Base-by-base conservation (phyloP, 1,140 invertebrate genomes). In the Leucophenga varia region DNA sequence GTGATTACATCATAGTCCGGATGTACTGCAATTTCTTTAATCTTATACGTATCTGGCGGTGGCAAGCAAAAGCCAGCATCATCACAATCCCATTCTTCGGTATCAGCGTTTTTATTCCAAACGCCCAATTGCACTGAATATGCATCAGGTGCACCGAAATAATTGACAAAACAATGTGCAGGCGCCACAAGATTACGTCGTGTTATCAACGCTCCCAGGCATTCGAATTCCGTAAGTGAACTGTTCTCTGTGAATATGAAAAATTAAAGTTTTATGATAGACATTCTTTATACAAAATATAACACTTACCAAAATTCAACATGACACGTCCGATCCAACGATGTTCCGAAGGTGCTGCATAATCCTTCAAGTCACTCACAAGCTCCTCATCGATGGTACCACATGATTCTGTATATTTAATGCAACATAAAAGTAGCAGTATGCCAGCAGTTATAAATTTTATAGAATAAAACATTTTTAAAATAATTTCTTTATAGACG, bases 101-200 rank as follows among this genome's bases (percentile, higher is more conserved):
- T 17, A 18, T 39, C 44, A 0, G 53, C 38, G 28, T 38, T 57
- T 42, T 58, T 67, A 34, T 63, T 65, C 50, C 48, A 57, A 1
- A 67, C 63, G 18, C 63, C 63, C 43, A 65, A 31, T 17, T 67
- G 59, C 14, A 65, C 63, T 12, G 63, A 63, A 20, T 46, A 51
- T 1, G 56, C 63, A 17, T 59, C 48, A 1, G 51, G 50, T 2
- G 22, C 20, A 0, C 63, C 56, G 9, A 46, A 50, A 45, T 57
- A 63, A 25, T 51, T 50, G 0, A 63, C 47, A 18, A 67, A 68
- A 16, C 63, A 67, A 28, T 67, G 59, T 16, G 63, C 63, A 4
- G 63, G 63, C 7, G 63, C 63, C 32, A 67, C 17, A 1, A 67
- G 59, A 44, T 49, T 47, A 1, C 48, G 48, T 16, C 49, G 56